Evolutionary conservation across 2,888 invertebrate genomes (phyloP), one percentile per base, ranked within the genome.

Genomic region (Amaurobius ferox): DNA sequence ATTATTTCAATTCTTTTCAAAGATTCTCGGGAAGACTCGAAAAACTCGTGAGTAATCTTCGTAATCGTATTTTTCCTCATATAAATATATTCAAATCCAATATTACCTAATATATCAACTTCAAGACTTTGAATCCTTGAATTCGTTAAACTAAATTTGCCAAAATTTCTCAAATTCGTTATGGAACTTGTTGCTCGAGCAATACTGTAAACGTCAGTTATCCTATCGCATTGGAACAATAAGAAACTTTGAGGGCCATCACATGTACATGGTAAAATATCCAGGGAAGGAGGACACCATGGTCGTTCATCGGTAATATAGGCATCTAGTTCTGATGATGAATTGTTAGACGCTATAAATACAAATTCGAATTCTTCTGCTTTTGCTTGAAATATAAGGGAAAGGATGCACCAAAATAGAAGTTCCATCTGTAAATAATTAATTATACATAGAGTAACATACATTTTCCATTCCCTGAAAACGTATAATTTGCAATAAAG

Each of bases 1-100:
- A 87, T 73, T n/a, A 88, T 88, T 76, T 88, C 88, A 11, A 88
- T 74, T 9, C 88, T 29, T 44, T 80, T 86, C 55, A 88, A 23
- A 0, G 68, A 62, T 2, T 73, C 61, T 35, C 70, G 67, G 11
- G 88, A 88, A 1, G 79, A 72, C 44, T 83, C 76, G 28, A 88
- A 86, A 28, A 83, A 77, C 28, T 76, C 81, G 6, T 74, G 67
- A 13, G 62, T 35, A 3, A 88, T 79, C 11, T 39, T 71, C 0
- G 19, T 86, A 6, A 88, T 23, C 6, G 79, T 86, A 32, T 79
- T 88, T 39, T 88, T 88, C 7, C 88, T 61, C 26, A 83, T 30
- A 16, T 39, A 86, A 40, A 88, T 88, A 11, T 83, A 88, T 30
- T 88, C 78, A 35, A 88, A 83, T 32, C 78, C 29, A 1, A 87